phyloP scores from a whole-genome alignment of 2,113 vertebrate species.

The Oncorhynchus masou region DNA sequence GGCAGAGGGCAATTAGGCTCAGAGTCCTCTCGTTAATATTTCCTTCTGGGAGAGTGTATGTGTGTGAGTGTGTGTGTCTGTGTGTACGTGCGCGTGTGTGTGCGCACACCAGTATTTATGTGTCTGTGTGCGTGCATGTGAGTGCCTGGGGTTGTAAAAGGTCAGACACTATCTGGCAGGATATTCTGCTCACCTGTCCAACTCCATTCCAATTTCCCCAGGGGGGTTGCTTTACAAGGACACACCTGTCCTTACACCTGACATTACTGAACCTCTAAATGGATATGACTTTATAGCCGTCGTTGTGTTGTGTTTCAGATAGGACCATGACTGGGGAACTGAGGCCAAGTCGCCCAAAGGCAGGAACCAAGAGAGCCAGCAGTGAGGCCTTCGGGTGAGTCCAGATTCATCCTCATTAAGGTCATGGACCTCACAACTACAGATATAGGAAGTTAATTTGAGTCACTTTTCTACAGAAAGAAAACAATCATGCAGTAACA shows the following conservation, averaged over 20 bases:
- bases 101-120: background rate
- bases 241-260: background rate
- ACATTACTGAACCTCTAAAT: background rate
- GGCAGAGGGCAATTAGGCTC: slow-evolving; percentile 49
- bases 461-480: too few relatives aligned
- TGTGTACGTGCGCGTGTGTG: background rate
- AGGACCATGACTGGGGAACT: slow-evolving; percentile 30
- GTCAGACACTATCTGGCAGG: background rate
- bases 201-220: background rate
- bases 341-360: slow-evolving; percentile 12
- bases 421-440: too few relatives aligned
- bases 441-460: too few relatives aligned
- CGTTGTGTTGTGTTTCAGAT: slow-evolving; percentile 3
- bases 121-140: background rate
- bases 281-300: background rate
- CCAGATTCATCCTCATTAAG: background rate
- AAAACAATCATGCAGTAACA: too few relatives aligned
- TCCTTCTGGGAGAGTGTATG: background rate
- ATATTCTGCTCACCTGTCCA: slow-evolving; percentile 2
- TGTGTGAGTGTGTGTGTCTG: background rate
- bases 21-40: background rate
- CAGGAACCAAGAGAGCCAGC: slow-evolving; percentile 26
- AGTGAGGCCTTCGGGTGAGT: slow-evolving; percentile 30
- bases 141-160: background rate
- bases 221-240: background rate